Percentiles rank a stretch among this genome's conserved stretches.
Evolutionary conservation across 2,113 vertebrate species (phyloP).

Genomic region (Pterocles gutturalis): DNA sequence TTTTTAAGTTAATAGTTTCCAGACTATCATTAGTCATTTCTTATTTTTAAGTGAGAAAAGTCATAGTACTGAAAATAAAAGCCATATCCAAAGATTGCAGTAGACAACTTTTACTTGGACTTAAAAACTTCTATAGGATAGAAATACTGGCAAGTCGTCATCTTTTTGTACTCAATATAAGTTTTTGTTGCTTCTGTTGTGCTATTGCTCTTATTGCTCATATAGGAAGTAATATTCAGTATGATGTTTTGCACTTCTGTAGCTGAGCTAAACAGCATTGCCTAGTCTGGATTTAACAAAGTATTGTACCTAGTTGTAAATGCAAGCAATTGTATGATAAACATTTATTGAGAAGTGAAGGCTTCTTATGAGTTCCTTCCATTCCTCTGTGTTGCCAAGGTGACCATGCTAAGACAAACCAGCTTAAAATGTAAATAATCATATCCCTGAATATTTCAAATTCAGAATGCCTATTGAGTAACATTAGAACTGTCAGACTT

Average conservation of each 20-base stretch:
- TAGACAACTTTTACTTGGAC: neutral
- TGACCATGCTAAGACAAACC: constrained; percentile 40
- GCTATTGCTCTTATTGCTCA: neutral
- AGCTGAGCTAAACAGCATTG: neutral
- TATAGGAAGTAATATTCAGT: neutral
- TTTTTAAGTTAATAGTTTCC: constrained; percentile 72
- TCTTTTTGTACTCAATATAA: neutral
- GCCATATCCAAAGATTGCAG: neutral
- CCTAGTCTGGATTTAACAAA: neutral
- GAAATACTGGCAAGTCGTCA: neutral
- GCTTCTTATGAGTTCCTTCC: neutral
- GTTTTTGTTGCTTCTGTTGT: neutral
- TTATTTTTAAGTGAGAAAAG: constrained; percentile 32
- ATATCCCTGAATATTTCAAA: constrained; percentile 29
- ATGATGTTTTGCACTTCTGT: neutral
- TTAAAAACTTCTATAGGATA: constrained; percentile 4
- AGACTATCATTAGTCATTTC: constrained; percentile 62
- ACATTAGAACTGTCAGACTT: constrained; percentile 46
- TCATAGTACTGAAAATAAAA: constrained; percentile 53
- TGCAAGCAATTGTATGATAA: neutral
- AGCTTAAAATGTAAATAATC: constrained; percentile 52
- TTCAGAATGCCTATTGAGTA: constrained; percentile 27
- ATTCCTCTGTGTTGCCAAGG: constrained; percentile 30
- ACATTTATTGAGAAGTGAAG: neutral
- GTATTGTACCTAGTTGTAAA: neutral